A percentile compares a stretch with the other conserved stretches of the same genome.
Evolutionary conservation across 2,797 vertebrate genomes (phyloP).

Genomic region (Poeciliopsis paucimaculata): DNA sequence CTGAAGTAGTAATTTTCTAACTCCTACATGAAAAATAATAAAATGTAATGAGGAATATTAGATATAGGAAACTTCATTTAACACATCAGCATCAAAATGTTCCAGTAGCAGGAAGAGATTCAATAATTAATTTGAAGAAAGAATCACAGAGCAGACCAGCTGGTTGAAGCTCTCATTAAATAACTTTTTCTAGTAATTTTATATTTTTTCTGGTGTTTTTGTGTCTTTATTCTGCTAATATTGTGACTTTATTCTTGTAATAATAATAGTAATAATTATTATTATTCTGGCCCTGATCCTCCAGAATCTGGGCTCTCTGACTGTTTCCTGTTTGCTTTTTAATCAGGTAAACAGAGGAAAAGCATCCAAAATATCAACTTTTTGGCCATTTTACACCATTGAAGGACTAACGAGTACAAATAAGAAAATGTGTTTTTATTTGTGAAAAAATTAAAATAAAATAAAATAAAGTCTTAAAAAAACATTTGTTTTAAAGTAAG

Average conservation of each 20-base stretch:
- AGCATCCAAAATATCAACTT: not conserved
- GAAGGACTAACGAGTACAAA: not conserved
- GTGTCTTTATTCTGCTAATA: not conserved
- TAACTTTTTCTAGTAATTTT: not conserved
- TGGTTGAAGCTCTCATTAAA: not conserved
- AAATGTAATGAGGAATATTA: not conserved
- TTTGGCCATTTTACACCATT: not conserved
- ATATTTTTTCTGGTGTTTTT: not conserved
- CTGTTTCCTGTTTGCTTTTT: not conserved
- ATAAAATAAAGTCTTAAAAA: not conserved
- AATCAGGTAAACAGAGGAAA: not conserved
- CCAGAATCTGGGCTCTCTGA: too few relatives aligned
- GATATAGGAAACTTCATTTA: not conserved
- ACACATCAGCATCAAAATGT: not conserved
- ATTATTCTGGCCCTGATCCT: not conserved
- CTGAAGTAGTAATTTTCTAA: not conserved
- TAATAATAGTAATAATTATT: not conserved
- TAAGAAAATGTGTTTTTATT: not conserved
- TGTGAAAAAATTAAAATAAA: not conserved
- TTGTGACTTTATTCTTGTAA: not conserved
- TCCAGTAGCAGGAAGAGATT: not conserved
- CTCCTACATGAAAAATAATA: not conserved
- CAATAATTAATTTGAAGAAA: not conserved
- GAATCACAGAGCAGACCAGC: not conserved
- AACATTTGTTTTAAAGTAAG: not conserved